Percentiles rank a stretch among this genome's conserved stretches.
Conservation (phyloP, 2,797 vertebrate genomes). For the Falco peregrinus region DNA sequence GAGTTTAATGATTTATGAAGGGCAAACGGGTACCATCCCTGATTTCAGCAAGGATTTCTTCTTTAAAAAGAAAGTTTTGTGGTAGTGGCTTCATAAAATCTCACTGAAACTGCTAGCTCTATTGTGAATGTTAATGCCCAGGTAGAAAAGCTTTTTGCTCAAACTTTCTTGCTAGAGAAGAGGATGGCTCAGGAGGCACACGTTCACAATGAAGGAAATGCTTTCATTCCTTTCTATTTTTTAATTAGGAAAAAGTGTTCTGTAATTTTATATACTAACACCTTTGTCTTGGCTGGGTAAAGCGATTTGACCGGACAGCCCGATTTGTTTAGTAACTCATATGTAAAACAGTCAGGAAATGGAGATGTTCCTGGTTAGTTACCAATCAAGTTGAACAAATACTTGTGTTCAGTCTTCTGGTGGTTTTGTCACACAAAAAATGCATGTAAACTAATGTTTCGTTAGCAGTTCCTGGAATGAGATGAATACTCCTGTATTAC, state of each 20-base stretch:
- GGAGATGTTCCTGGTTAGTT: neutral
- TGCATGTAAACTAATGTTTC: neutral
- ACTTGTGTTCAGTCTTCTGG: neutral
- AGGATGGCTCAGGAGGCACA: neutral
- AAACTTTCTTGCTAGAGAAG: neutral
- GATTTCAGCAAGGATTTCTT: neutral
- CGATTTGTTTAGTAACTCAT: neutral
- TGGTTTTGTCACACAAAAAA: neutral
- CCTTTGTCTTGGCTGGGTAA: neutral
- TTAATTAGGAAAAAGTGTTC: neutral
- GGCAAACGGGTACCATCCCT: neutral
- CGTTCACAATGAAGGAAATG: accelerated
- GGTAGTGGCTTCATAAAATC: neutral
- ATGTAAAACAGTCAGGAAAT: neutral
- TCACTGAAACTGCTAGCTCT: neutral
- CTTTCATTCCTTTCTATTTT: neutral
- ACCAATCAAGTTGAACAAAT: neutral
- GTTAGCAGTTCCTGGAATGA: accelerated
- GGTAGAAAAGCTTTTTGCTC: neutral
- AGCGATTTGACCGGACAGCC: neutral
- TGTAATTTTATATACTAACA: neutral
- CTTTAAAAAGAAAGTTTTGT: neutral
- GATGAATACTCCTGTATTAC: neutral
- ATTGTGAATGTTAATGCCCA: neutral
- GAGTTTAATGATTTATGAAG: neutral